Evolutionary conservation across 2,797 vertebrate genomes (phyloP).

Genomic region (Carduelis carduelis): DNA sequence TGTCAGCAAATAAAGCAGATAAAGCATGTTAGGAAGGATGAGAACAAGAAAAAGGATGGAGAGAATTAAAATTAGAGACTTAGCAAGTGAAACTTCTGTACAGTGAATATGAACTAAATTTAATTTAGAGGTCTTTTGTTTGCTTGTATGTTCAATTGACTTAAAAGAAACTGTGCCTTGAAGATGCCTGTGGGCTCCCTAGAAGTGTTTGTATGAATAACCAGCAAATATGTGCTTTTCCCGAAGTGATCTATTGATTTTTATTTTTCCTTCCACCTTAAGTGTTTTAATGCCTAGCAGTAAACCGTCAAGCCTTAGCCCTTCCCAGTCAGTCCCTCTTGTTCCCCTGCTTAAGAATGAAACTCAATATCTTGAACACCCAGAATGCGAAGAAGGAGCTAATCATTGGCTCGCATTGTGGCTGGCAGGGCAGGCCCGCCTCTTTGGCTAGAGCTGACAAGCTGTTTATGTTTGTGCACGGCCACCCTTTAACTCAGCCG

Average conservation of each 20-base stretch:
- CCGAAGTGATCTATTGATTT: neutral
- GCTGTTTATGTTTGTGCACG: constrained; percentile 76
- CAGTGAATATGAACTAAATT: neutral
- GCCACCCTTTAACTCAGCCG: constrained; percentile 69
- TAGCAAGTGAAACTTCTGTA: neutral
- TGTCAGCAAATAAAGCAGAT: neutral
- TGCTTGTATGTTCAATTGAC: neutral
- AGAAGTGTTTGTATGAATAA: neutral
- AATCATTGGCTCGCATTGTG: constrained; percentile 73
- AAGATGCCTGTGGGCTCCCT: neutral
- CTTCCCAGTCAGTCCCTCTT: neutral
- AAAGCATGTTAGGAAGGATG: neutral
- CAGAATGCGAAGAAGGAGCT: constrained; percentile 55
- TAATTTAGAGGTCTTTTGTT: neutral
- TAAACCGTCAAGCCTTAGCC: neutral
- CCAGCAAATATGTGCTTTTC: neutral
- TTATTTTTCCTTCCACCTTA: neutral
- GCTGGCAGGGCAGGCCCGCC: constrained; percentile 65
- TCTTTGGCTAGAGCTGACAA: constrained; percentile 72
- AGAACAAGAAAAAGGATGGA: neutral
- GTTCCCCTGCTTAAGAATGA: constrained; percentile 55
- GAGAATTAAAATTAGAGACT: neutral
- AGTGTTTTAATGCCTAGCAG: neutral
- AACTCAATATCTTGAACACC: constrained; percentile 70
- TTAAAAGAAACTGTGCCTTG: neutral